These are phyloP conservation scores for Polyergus mexicanus DNA, from an alignment of 1,140 invertebrate species.

Conservation along the genomic window DNA sequence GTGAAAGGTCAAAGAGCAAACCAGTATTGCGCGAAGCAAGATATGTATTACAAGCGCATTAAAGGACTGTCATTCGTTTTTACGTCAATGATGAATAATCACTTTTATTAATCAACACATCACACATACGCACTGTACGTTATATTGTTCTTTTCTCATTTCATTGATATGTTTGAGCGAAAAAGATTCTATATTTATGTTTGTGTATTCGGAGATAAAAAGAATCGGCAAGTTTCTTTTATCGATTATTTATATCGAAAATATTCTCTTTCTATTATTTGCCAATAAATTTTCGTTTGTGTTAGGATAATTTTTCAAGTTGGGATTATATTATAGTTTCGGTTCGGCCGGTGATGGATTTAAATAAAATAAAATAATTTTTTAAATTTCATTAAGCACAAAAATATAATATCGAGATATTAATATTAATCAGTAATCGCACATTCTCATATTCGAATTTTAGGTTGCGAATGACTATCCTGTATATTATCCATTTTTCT, in stretches of 20 bases:
- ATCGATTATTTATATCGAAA: background rate
- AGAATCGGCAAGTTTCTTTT: background rate
- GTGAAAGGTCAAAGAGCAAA: constrained; percentile 50
- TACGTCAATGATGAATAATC: constrained; percentile 29
- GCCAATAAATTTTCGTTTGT: background rate
- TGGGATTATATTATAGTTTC: background rate
- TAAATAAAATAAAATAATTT: constrained; percentile 7
- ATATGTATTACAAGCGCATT: background rate
- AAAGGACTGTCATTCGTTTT: constrained; percentile 7
- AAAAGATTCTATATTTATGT: background rate
- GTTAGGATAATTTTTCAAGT: no score
- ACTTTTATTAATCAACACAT: constrained; percentile 33
- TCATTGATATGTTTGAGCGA: background rate
- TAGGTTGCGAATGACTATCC: constrained; percentile 12
- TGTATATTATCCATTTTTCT: background rate
- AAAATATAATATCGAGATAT: background rate
- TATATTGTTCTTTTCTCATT: background rate
- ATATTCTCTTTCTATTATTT: constrained; percentile 15
- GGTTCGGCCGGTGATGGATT: no score
- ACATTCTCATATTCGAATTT: background rate
- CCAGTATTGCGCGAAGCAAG: constrained; percentile 20
- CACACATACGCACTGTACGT: background rate
- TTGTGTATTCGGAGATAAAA: background rate
- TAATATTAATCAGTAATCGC: background rate
- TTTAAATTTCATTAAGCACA: background rate